Conservation (phyloP, 2,797 vertebrate species). For the Arnoldichthys spilopterus region DNA sequence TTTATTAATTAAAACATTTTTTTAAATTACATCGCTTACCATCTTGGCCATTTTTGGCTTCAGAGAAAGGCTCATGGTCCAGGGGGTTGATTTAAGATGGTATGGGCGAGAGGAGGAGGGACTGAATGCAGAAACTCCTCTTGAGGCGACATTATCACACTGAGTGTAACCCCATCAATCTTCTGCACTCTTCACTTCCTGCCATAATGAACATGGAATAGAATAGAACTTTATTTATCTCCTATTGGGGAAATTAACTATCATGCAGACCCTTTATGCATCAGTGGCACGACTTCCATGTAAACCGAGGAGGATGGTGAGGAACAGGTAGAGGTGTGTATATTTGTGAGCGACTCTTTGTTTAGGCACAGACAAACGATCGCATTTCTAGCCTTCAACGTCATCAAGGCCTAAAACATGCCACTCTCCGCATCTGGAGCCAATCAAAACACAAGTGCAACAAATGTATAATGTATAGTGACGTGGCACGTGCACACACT, state of each 20-base stretch:
- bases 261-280: not conserved
- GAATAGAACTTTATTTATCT: too few species aligned
- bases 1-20: too few species aligned
- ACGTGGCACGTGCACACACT: not conserved
- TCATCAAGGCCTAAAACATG: not conserved
- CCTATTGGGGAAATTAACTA: too few species aligned
- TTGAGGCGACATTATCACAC: slow-evolving; percentile 20
- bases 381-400: not conserved
- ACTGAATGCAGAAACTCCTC: not conserved
- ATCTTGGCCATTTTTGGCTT: not conserved
- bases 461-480: slow-evolving; percentile 66
- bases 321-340: slow-evolving; percentile 32
- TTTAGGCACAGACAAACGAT: not conserved
- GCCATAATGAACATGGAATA: not conserved
- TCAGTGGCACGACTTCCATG: slow-evolving; percentile 2
- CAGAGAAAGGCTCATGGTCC: not conserved
- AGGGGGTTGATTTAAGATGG: not conserved
- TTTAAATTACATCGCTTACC: not conserved
- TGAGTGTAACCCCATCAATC: slow-evolving; percentile 30
- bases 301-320: slow-evolving; percentile 54
- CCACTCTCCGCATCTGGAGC: slow-evolving; percentile 52
- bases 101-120: too few species aligned
- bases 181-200: not conserved
- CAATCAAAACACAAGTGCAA: slow-evolving; percentile 50
- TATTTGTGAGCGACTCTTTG: too few species aligned